Conservation (phyloP, 2,113 vertebrate genomes). For the Columba janthina region DNA sequence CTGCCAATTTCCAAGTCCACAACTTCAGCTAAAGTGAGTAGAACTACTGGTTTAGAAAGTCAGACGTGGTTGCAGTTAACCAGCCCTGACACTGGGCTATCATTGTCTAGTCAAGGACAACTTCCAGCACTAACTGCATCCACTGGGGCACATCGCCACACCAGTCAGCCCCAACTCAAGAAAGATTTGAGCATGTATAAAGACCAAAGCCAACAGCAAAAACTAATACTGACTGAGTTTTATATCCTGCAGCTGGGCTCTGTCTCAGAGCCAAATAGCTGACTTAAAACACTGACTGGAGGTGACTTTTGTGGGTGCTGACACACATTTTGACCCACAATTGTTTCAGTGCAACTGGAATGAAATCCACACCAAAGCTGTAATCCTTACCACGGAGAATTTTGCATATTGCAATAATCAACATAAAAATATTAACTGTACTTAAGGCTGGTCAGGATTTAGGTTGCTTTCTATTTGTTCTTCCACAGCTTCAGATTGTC, state of each 20-base stretch:
- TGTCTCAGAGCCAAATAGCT: not conserved
- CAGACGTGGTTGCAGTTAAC: not conserved
- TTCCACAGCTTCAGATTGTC: not conserved
- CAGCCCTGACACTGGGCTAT: accelerated
- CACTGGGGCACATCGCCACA: not conserved
- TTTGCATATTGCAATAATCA: not conserved
- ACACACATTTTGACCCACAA: not conserved
- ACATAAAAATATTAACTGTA: not conserved
- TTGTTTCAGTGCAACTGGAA: not conserved
- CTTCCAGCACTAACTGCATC: not conserved
- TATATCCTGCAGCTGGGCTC: not conserved
- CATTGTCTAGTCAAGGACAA: not conserved
- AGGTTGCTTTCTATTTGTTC: not conserved
- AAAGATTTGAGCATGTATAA: not conserved
- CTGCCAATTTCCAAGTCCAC: not conserved
- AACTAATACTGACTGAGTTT: not conserved
- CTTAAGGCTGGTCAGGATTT: not conserved
- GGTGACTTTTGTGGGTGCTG: not conserved
- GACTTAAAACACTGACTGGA: not conserved
- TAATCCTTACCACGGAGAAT: not conserved
- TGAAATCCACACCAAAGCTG: not conserved
- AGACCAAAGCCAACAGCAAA: not conserved
- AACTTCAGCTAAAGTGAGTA: not conserved
- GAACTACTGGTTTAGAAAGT: not conserved
- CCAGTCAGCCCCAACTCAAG: not conserved